Evolutionary conservation across 2,113 vertebrate genomes (phyloP).

Genomic region (Phalacrocorax pelagicus): DNA sequence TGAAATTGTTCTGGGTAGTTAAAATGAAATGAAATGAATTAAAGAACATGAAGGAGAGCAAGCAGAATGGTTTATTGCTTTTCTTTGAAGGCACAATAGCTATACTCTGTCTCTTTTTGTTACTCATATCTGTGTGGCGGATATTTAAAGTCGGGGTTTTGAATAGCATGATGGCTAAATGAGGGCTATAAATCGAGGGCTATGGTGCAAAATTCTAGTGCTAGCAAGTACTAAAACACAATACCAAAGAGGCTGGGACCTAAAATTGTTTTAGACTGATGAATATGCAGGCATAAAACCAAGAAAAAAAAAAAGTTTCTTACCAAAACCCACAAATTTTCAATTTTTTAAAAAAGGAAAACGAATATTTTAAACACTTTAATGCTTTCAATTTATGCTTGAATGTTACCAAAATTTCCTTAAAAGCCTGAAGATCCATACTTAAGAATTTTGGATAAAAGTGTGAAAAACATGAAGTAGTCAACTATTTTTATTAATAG

Average conservation of each 20-base stretch:
- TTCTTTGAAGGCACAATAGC: slow-evolving; percentile 77
- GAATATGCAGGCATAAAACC: slow-evolving; percentile 58
- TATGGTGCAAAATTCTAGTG: slow-evolving; percentile 53
- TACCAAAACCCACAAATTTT: not conserved
- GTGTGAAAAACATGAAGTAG: not conserved
- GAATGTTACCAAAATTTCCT: not conserved
- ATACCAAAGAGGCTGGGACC: slow-evolving; percentile 11
- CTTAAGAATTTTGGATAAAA: not conserved
- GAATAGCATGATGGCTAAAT: slow-evolving; percentile 67
- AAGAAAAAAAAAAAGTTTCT: not conserved
- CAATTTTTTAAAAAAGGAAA: not conserved
- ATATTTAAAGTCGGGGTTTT: slow-evolving; percentile 73
- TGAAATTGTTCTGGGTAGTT: slow-evolving; percentile 83
- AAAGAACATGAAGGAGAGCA: slow-evolving; percentile 77
- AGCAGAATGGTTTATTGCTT: slow-evolving; percentile 77
- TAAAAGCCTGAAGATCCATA: not conserved
- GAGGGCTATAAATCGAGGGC: slow-evolving; percentile 71
- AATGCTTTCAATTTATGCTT: not conserved
- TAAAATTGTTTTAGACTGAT: slow-evolving; percentile 67
- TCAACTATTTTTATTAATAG: not conserved
- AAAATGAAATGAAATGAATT: slow-evolving; percentile 84
- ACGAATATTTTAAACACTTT: not conserved
- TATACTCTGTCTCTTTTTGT: slow-evolving; percentile 73
- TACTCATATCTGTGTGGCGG: slow-evolving; percentile 67
- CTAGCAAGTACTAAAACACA: slow-evolving; percentile 54